Percentiles rank a stretch among this genome's conserved stretches.
phyloP scores from a whole-genome alignment of 2,888 invertebrate genomes.

The Dromius quadrimaculatus region DNA sequence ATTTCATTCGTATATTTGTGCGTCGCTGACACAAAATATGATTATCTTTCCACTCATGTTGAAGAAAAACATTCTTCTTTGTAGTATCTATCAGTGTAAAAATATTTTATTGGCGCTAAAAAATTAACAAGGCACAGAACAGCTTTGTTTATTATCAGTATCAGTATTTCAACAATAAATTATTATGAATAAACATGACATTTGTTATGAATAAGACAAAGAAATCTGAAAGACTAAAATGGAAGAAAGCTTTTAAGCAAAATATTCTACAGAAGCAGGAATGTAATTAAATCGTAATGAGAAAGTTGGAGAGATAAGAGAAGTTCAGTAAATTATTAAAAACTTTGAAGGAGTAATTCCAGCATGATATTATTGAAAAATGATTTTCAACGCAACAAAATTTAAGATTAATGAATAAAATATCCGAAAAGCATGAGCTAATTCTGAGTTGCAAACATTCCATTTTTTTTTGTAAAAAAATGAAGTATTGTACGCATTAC shows the following conservation, averaged over 20 bases:
- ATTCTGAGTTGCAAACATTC: too few species aligned
- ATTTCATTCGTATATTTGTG: slow-evolving; percentile 25
- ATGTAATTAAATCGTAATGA: slow-evolving; percentile 21
- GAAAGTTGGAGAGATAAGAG: too few species aligned
- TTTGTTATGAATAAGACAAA: slow-evolving; percentile 18
- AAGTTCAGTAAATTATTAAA: too few species aligned
- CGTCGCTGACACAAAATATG: slow-evolving; percentile 31
- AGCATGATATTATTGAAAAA: too few species aligned
- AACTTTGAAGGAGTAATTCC: too few species aligned
- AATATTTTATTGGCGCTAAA: slow-evolving; percentile 37
- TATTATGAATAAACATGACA: slow-evolving; percentile 30
- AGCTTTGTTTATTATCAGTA: slow-evolving; percentile 30
- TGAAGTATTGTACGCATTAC: too few species aligned
- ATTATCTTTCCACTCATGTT: slow-evolving; percentile 12
- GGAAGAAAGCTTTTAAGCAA: slow-evolving; percentile 16
- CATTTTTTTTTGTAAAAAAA: too few species aligned
- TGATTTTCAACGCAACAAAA: too few species aligned
- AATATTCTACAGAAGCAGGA: slow-evolving; percentile 35
- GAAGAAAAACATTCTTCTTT: slow-evolving; percentile 5
- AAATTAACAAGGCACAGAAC: slow-evolving; percentile 37
- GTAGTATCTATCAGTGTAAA: slow-evolving; percentile 25
- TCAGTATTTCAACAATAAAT: slow-evolving; percentile 33
- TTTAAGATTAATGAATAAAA: too few species aligned
- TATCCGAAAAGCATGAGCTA: too few species aligned
- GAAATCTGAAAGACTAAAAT: slow-evolving; percentile 10